phyloP scores from a whole-genome alignment of 2,797 vertebrate genomes.

The Sarcophilus harrisii region DNA sequence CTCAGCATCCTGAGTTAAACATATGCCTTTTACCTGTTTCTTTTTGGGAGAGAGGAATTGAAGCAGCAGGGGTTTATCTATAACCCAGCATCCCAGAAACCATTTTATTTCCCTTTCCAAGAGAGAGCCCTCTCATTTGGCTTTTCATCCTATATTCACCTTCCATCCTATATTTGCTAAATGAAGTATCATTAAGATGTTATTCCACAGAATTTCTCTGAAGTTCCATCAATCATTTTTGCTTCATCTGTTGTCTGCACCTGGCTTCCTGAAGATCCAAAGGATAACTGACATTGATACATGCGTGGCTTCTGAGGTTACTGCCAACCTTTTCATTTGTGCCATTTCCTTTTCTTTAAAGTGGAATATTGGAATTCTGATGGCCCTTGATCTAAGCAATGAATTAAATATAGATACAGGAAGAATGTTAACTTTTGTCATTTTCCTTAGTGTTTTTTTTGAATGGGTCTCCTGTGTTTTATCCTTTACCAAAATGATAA shows the following conservation, averaged over 20 bases:
- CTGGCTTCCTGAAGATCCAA: background rate
- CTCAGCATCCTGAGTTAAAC: no score
- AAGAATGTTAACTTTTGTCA: background rate
- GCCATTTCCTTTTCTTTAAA: background rate
- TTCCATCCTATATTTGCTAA: no score
- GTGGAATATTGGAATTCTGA: background rate
- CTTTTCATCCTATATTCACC: background rate
- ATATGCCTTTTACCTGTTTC: background rate
- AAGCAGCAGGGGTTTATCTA: background rate
- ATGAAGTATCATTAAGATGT: background rate
- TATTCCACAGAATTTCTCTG: rapidly evolving
- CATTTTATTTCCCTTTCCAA: background rate
- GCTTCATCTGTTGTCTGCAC: background rate
- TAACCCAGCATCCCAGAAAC: background rate
- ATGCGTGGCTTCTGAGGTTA: background rate
- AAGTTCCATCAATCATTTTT: background rate
- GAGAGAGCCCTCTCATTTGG: background rate
- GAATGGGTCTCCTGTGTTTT: background rate
- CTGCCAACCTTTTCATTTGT: background rate
- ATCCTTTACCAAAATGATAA: background rate
- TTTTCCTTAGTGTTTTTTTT: background rate
- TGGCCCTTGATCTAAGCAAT: background rate
- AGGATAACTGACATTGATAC: background rate
- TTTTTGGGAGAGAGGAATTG: background rate
- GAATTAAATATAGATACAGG: background rate